Evolutionary conservation across 1,140 invertebrate species (phyloP).

Genomic region (Drosophila willistoni): DNA sequence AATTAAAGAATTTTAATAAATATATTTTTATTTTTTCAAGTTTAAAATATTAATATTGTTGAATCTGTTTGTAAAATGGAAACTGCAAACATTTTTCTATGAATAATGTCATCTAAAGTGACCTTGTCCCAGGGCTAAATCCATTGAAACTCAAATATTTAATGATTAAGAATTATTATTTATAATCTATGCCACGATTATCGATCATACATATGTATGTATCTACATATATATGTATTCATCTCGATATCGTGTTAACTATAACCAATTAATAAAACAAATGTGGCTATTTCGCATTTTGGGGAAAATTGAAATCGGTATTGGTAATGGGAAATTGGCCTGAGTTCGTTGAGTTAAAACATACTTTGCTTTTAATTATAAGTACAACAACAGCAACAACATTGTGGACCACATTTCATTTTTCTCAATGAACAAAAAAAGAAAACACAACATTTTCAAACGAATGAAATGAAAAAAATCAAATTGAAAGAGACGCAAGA

Average conservation of each 20-base stretch:
- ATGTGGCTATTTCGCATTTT: slow-evolving; percentile 55
- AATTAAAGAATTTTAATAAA: neutral
- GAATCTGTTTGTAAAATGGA: neutral
- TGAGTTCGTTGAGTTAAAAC: slow-evolving; percentile 47
- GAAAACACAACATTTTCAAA: slow-evolving; percentile 50
- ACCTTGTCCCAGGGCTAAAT: neutral
- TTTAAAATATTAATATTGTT: too few species aligned
- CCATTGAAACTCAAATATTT: slow-evolving; percentile 1
- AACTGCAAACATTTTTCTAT: neutral
- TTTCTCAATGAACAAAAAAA: slow-evolving; percentile 69
- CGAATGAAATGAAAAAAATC: slow-evolving; percentile 46
- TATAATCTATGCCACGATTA: slow-evolving; percentile 48
- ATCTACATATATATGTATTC: slow-evolving; percentile 11
- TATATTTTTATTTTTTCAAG: too few species aligned
- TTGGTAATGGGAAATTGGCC: slow-evolving; percentile 1
- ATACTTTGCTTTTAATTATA: slow-evolving; percentile 34
- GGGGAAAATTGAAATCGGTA: slow-evolving; percentile 2
- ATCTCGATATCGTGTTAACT: slow-evolving; percentile 49
- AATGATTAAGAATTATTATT: slow-evolving; percentile 16
- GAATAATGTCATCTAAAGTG: slow-evolving; percentile 7
- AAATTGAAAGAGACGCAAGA: slow-evolving; percentile 50
- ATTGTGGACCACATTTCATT: slow-evolving; percentile 61
- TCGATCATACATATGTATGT: slow-evolving; percentile 46
- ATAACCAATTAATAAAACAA: slow-evolving; percentile 74
- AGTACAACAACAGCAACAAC: slow-evolving; percentile 13